Base-by-base conservation (phyloP, 35 echinoderm and acorn worm species). In the Eucidaris tribuloides region DNA sequence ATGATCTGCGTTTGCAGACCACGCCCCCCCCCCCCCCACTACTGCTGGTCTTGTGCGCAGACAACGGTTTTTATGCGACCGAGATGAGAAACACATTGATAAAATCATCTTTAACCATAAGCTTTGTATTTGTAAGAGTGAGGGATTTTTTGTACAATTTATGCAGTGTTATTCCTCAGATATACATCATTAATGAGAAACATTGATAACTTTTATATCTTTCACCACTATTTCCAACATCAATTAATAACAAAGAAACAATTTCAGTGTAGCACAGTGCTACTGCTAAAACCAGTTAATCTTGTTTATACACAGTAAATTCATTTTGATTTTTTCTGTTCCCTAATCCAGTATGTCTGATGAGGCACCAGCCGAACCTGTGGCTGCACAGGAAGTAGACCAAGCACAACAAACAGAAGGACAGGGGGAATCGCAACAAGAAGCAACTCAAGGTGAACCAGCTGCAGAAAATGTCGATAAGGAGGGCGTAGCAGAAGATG, bases 361-460 rank as follows among this genome's bases (percentile, higher is more conserved):
- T 19, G 52, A 82, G 62, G 50, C 58, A 62, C 15, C 50, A 82
- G 15, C 13, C 30, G 24, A 42, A 54, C 43, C 76, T 79, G 76
- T 23, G 20, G 19, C 14, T 44, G 36, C 30, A 22, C n/a, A 5
- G 76, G 87, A 83, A 44, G 45, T 81, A 41, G 54, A 62, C 13
- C 32, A 78, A 15, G 24, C 49, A 7, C 45, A 33, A 40, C 63
- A 78, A 45, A 52, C 71, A 62, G 85, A 79, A 40, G 52, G n/a
- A 61, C 65, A 57, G 45, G 36, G 38, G 31, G 83, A 19, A 56
- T 65, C 38, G 35, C 68, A 74, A 62, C n/a, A 19, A 62, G 25
- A 33, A 1, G 14, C 79, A 62, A 58, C 79, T 25, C 65, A 62
- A 60, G 81, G 45, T 82, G 43, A 93, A 11, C 27, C 32, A 43